Evolutionary conservation across 2,888 invertebrate species (phyloP), one percentile per base, ranked within the genome.

Genomic region (Lottia gigantea): DNA sequence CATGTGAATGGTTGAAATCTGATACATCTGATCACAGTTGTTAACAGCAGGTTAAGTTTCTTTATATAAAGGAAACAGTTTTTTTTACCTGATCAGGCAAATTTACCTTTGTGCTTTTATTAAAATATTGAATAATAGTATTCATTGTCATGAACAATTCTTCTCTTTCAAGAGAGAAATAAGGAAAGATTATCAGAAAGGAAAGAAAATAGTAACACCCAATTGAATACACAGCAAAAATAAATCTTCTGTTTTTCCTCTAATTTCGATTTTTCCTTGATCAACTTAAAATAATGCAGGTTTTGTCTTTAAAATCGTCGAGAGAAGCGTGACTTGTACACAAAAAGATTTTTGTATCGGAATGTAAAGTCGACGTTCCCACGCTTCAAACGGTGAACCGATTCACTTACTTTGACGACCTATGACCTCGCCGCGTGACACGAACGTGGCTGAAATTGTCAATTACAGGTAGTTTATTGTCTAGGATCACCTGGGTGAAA

Each of bases 361-460:
- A 71, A 67, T 64, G 67, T 67, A 45, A 55, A 45, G 46, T 45
- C 64, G 66, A 62, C 66, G 62, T 70, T 72, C 69, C 70, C 69
- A 72, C 69, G 73, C 47, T 62, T 66, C 40, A 46, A 65, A 69
- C 67, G 71, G 73, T 71, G 55, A 64, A 47, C 64, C 67, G 73
- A 70, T 71, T 72, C 70, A 69, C 67, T 26, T 47, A 55, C 47
- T 23, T 45, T 67, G 63, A 25, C 74, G 64, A 76, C 76, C 76
- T 72, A 31, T 76, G 71, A 73, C 73, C 77, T 62, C 46, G 63
- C 46, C 78, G 76, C 79, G 78, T 77, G 79, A 77, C 78, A 70
- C 66, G 72, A 78, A 74, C 75, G 77, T 77, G 78, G 71, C 77
- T 74, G 40, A 64, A 45, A 46, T 46, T 65, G 66, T 66, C 66